Percentiles rank a stretch among this genome's conserved stretches.
These are phyloP conservation scores for Riparia riparia DNA, from an alignment of 2,113 vertebrate genomes.

Conservation along the genomic window DNA sequence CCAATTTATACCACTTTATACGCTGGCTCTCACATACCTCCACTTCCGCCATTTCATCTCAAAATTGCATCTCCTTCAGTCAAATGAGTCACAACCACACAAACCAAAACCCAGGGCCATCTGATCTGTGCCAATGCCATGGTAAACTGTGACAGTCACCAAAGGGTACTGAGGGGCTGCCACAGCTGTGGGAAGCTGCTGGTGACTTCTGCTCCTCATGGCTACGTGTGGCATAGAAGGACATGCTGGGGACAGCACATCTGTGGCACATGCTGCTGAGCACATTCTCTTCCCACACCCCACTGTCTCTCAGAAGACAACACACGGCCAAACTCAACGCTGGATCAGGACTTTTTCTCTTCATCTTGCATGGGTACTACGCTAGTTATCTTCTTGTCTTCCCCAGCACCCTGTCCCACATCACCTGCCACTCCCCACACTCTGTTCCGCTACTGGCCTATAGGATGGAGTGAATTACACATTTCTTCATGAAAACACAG, in stretches of 20 bases:
- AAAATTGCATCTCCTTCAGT: background rate
- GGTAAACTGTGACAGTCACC: background rate
- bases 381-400: background rate
- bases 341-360: background rate
- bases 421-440: rapidly evolving
- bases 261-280: rapidly evolving
- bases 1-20: background rate
- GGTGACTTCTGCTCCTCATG: rapidly evolving
- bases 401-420: background rate
- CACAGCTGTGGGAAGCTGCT: background rate
- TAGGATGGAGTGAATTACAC: background rate
- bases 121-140: background rate
- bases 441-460: background rate
- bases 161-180: background rate
- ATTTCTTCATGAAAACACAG: background rate
- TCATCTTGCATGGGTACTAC: background rate
- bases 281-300: background rate
- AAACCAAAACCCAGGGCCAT: background rate
- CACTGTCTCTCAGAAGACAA: background rate
- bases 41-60: background rate
- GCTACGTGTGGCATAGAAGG: background rate
- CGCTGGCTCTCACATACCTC: background rate
- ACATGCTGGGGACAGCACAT: rapidly evolving
- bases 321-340: background rate
- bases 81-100: background rate